phyloP scores from a whole-genome alignment of 2,888 invertebrate genomes.

The Allygus modestus region DNA sequence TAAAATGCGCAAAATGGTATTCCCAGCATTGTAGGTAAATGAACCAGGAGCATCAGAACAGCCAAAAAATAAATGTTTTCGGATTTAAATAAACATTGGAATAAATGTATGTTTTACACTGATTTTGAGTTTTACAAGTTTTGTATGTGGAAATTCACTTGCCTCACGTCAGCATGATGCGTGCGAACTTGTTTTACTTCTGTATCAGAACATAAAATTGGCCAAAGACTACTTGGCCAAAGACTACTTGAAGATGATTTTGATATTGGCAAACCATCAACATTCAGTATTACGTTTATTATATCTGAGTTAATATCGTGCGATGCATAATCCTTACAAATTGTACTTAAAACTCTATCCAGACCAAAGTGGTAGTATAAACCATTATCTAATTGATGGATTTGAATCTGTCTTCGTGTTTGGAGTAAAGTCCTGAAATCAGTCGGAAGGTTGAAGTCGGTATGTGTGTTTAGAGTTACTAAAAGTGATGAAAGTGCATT shows the following conservation, averaged over 20 bases:
- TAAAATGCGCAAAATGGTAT: too few species aligned
- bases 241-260: constrained; percentile 49
- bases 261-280: constrained; percentile 49
- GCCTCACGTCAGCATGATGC: too few species aligned
- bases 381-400: constrained; percentile 24
- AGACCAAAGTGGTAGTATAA: constrained; percentile 55
- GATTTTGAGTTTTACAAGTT: too few species aligned
- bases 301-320: constrained; percentile 6
- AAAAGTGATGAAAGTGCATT: constrained; percentile 30
- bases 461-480: constrained; percentile 26
- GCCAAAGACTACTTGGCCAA: constrained; percentile 61
- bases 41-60: too few species aligned
- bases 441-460: constrained; percentile 24
- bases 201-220: constrained; percentile 51
- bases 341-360: constrained; percentile 9
- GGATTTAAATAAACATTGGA: too few species aligned
- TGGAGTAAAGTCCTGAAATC: constrained; percentile 54
- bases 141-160: too few species aligned
- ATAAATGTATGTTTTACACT: too few species aligned
- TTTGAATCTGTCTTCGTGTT: constrained; percentile 49
- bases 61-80: too few species aligned
- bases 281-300: constrained; percentile 21
- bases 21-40: too few species aligned
- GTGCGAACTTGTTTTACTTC: too few species aligned
- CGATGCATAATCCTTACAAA: constrained; percentile 1